Conservation (phyloP, 2,888 invertebrate species). For the Drosophila dives region DNA sequence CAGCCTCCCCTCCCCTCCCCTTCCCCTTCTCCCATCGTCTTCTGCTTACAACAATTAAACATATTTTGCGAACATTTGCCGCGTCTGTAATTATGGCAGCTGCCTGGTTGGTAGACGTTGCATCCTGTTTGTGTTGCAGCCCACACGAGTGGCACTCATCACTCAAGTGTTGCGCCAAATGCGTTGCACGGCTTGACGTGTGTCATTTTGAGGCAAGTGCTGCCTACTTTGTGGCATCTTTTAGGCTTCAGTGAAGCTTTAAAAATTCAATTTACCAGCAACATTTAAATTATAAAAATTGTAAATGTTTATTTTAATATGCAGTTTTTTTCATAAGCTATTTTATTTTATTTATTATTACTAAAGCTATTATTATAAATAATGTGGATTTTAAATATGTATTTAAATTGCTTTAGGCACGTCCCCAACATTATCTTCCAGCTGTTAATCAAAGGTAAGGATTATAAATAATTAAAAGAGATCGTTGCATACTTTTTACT, state of each 20-base stretch:
- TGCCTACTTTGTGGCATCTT: constrained; percentile 51
- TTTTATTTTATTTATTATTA: not conserved
- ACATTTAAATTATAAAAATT: not conserved
- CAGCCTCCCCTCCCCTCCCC: not conserved
- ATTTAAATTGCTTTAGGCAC: too few species aligned
- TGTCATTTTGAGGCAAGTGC: constrained; percentile 47
- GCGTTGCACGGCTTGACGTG: constrained; percentile 38
- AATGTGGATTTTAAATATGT: not conserved
- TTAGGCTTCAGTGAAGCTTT: constrained; percentile 23
- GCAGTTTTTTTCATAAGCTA: not conserved
- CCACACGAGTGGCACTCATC: constrained; percentile 56
- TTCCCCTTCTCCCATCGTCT: constrained; percentile 23
- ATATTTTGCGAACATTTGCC: constrained; percentile 49
- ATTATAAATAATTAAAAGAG: not conserved
- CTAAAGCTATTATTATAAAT: not conserved
- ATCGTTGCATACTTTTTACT: not conserved
- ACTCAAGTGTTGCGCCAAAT: constrained; percentile 24
- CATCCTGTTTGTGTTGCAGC: constrained; percentile 10
- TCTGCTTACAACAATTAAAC: constrained; percentile 44
- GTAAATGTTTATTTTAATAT: not conserved
- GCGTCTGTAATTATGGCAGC: constrained; percentile 43
- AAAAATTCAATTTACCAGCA: not conserved
- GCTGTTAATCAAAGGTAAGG: too few species aligned
- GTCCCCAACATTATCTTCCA: too few species aligned
- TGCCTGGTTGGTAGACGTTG: constrained; percentile 2